Base-by-base conservation (phyloP, 2,797 vertebrate genomes). In the Falco novaeseelandiae region DNA sequence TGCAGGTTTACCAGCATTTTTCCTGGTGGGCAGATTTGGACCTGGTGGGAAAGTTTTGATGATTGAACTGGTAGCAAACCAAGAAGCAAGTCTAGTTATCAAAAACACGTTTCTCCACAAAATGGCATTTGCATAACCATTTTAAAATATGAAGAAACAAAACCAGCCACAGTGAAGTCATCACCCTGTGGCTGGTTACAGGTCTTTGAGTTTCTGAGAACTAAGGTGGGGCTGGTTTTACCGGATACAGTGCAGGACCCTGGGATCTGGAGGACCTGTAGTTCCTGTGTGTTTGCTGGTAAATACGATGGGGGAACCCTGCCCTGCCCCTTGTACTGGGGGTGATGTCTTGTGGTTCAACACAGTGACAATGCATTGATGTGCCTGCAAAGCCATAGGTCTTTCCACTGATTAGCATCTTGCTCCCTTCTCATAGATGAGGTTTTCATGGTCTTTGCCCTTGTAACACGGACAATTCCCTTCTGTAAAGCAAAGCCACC, bases 291-390 rank as follows among this genome's bases (percentile, higher is more conserved):
- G 4, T 48, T 42, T 49, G 25, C 14, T 62, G 40, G 14, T 42
- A 74, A 65, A 62, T 0, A 3, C 51, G 46, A 44, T 0, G 1
- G 12, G 10, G 6, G 25, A 9, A 4, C 6, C 10, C 32, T 82
- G 25, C 6, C 46, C 79, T 17, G 14, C 6, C 1, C 2, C 6
- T 59, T 40, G 22, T 40, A 17, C 23, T 40, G 20, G 74, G 9
- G 7, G 4, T 1, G 2, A 65, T 36, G 34, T 9, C 15, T 46
- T 76, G 22, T 38, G 12, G 8, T 79, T 73, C 34, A 59, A 20
- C 3, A 5, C 6, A 25, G 29, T 27, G n/a, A 25, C 14, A 36
- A 4, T 3, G 14, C 38, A 40, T 15, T 46, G 26, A 52, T 25
- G 21, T 36, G 7, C 6, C 59, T 54, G 51, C 25, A 61, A 70